Evolutionary conservation across 1,140 invertebrate species (phyloP), one percentile per base, ranked within the genome.

Genomic region (Drosophila mojavensis): DNA sequence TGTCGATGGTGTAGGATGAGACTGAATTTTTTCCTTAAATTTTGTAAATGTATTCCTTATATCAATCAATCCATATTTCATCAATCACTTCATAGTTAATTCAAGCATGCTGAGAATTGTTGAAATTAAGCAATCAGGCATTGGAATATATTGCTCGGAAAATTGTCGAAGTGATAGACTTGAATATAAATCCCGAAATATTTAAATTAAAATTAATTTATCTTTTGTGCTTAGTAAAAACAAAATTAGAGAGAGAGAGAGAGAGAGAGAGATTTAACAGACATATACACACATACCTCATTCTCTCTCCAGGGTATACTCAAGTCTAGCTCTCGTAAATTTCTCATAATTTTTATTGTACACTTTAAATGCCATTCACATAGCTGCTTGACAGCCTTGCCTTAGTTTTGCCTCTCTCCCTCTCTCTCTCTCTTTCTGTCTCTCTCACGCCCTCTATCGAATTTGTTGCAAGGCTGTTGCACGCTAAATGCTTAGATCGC

Each of bases 391-490:
- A 75, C 66, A 75, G 50, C 55, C 62, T 30, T 43, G 55, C 30
- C n/a, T 48, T 55, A 58, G 62, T 45, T 62, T 62, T 48, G 43
- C 48, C 43, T 2, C 33, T 10, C 6, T 36, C 33, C 9, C 33
- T 36, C 33, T 10, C 33, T 36, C 33, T 39, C 36, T 39, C 36
- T 39, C 10, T 39, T 1, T 36, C 33, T 0, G 7, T 36, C 33
- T 33, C 5, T 7, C 36, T 39, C 36, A 3, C 11, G 0, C 36
- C 53, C 67, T 55, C 47, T 58, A 70, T 76, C 62, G 51, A 67
- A 70, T 73, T 76, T 51, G 36, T n/a, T 73, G 77, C 77, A 71
- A 70, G 71, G 71, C 50, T 72, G 58, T 39, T 58, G 64, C 28
- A 45, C 7, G 20, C 50, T 28, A 41, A 63, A 50, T 26, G 59